Percentiles rank a stretch among this genome's conserved stretches.
These are phyloP conservation scores for Baryphthengus martii DNA, from an alignment of 2,113 vertebrate species.

Conservation along the genomic window DNA sequence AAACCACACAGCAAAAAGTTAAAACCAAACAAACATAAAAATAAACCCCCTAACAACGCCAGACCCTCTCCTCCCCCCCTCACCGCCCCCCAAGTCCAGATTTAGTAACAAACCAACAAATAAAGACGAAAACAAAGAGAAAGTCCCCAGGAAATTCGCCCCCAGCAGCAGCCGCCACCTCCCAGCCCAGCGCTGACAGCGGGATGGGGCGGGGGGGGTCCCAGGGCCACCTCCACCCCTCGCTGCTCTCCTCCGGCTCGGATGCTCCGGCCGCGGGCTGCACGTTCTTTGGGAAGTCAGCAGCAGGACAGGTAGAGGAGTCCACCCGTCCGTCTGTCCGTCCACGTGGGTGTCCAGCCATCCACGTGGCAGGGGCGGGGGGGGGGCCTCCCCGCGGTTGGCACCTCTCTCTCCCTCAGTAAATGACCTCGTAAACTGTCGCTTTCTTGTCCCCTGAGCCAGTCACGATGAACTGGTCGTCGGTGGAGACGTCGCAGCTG, in stretches of 20 bases:
- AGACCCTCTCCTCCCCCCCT: not conserved
- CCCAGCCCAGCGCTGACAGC: not conserved
- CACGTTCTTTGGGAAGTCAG: not conserved
- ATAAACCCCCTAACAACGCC: not conserved
- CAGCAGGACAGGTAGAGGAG: not conserved
- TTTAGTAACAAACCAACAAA: not conserved
- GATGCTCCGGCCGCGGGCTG: not conserved
- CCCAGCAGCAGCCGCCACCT: not conserved
- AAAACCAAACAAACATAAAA: not conserved
- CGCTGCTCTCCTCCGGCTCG: not conserved
- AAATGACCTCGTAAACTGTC: slow-evolving; percentile 97
- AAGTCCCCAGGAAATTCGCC: not conserved
- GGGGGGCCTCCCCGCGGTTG: not conserved
- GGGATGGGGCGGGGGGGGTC: too few species aligned
- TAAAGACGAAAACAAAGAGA: slow-evolving; percentile 8
- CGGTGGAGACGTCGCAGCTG: slow-evolving; percentile 95
- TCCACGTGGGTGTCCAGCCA: not conserved
- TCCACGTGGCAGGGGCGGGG: accelerated
- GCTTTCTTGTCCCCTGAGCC: slow-evolving; percentile 98
- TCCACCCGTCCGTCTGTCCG: not conserved
- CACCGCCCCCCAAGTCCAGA: not conserved
- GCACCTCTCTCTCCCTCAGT: slow-evolving; percentile 70
- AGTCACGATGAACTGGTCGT: slow-evolving; percentile 96
- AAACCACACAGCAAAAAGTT: not conserved
- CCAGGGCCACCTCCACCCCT: not conserved